These are phyloP conservation scores for Hyphantria cunea DNA, from an alignment of 1,140 invertebrate genomes.

Conservation along the genomic window DNA sequence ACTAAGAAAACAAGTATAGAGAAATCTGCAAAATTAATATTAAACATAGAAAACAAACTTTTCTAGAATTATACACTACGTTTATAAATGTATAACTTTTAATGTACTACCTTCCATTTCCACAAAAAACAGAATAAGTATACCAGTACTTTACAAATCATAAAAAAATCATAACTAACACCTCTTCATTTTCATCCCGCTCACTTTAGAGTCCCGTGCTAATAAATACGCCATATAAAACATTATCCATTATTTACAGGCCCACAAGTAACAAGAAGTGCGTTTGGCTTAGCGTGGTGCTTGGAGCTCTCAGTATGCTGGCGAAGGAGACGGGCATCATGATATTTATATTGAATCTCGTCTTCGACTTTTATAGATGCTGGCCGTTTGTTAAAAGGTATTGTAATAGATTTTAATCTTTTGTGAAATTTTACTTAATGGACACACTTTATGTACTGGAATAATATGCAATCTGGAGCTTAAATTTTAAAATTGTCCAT, in stretches of 20 bases:
- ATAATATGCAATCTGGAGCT: neutral
- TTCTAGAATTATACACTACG: too few species aligned
- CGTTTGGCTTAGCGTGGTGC: conserved; percentile 85
- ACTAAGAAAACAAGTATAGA: too few species aligned
- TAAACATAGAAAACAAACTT: too few species aligned
- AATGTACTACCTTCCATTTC: too few species aligned
- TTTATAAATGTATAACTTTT: too few species aligned
- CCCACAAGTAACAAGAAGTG: conserved; percentile 52
- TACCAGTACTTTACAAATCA: conserved; percentile 6
- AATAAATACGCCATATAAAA: conserved; percentile 24
- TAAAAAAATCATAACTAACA: conserved; percentile 10
- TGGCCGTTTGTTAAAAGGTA: conserved; percentile 88
- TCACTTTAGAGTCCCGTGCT: conserved; percentile 2
- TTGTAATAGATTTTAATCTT: conserved; percentile 31
- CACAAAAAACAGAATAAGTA: neutral
- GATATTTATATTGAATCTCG: conserved; percentile 88
- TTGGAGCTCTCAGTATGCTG: conserved; percentile 91
- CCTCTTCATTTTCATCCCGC: conserved; percentile 12
- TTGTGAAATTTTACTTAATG: conserved; percentile 15
- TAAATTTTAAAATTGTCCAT: conserved; percentile 8
- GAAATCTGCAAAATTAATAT: too few species aligned
- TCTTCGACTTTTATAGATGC: conserved; percentile 87
- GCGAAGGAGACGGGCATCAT: conserved; percentile 96
- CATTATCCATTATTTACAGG: conserved; percentile 19
- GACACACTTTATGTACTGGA: neutral